Evolutionary conservation across 2,888 invertebrate species (phyloP), one percentile per base, ranked within the genome.

Genomic region (Drosophila formosana): DNA sequence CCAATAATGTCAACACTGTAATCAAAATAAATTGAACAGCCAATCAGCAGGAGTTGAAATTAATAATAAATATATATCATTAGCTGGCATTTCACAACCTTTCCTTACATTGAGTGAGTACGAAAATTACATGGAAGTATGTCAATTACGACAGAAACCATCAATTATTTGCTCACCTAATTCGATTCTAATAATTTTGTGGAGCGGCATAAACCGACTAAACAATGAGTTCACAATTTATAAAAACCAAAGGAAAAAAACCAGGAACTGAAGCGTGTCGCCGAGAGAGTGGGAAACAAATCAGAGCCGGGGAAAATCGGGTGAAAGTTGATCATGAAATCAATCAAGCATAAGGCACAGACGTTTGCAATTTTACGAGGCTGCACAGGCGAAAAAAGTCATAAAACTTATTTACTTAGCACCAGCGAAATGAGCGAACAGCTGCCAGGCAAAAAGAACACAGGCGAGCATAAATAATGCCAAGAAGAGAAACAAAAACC

Each of bases 341-440:
- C 89, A 85, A 89, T 89, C 89, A 89, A 83, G 82, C 80, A 74
- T 64, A 66, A 67, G 72, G 63, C 79, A 66, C 65, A 77, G 82
- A 67, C 70, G 72, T 53, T 75, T 51, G 67, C 71, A 72, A 69
- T 81, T 84, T 84, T 83, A 86, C 79, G 87, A 88, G 66, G 49
- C 52, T 61, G 62, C 61, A 62, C 51, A 53, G 64, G 58, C 57
- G 60, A 62, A 72, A 67, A 68, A 81, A 77, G 89, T 71, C 89
- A 87, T 89, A 83, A 87, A 89, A 85, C 75, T 85, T 89, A 89
- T 85, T 84, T 85, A 89, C 87, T 85, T 87, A 83, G 74, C 73
- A 81, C 78, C 75, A 63, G 52, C 39, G 25, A 65, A 72, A 64
- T 65, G 66, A 57, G 62, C 61, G 32, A 62, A 49, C 66, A 65